Conservation (phyloP, 2,797 vertebrate species). For the Bryconaethiops microstoma region DNA sequence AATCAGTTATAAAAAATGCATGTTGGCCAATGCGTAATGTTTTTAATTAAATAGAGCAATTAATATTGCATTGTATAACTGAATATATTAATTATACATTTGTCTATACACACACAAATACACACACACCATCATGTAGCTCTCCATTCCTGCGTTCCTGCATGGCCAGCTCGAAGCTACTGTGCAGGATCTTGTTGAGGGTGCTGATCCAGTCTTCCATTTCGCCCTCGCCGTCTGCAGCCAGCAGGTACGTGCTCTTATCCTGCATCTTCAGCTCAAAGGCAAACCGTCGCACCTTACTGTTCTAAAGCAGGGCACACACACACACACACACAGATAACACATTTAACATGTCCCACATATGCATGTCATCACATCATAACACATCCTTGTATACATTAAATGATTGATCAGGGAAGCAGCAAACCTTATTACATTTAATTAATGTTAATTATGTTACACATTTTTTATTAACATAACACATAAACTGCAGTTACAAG, state of each 20-base stretch:
- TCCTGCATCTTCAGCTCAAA: slow-evolving; percentile 99
- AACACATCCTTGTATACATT: background rate
- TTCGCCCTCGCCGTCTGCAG: slow-evolving; percentile 91
- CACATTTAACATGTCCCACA: slow-evolving; percentile 20
- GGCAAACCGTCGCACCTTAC: slow-evolving; percentile 92
- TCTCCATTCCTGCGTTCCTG: slow-evolving; percentile 96
- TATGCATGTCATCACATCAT: background rate
- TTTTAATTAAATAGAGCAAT: too few species aligned
- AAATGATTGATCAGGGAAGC: background rate
- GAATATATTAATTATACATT: too few species aligned
- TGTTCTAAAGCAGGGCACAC: slow-evolving; percentile 80
- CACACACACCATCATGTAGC: slow-evolving; percentile 83
- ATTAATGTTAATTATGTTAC: background rate
- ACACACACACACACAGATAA: slow-evolving; percentile 32
- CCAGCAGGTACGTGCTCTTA: slow-evolving; percentile 95
- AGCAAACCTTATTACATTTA: background rate
- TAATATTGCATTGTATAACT: too few species aligned
- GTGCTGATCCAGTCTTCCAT: slow-evolving; percentile 97
- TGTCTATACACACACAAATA: background rate
- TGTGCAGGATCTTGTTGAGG: slow-evolving; percentile 96
- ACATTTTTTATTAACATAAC: background rate
- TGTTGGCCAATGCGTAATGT: too few species aligned
- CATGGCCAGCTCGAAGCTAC: slow-evolving; percentile 94
- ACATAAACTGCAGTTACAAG: background rate
- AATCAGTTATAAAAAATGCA: too few species aligned